Base-by-base conservation (phyloP, 1,140 invertebrate species). In the Mya arenaria region DNA sequence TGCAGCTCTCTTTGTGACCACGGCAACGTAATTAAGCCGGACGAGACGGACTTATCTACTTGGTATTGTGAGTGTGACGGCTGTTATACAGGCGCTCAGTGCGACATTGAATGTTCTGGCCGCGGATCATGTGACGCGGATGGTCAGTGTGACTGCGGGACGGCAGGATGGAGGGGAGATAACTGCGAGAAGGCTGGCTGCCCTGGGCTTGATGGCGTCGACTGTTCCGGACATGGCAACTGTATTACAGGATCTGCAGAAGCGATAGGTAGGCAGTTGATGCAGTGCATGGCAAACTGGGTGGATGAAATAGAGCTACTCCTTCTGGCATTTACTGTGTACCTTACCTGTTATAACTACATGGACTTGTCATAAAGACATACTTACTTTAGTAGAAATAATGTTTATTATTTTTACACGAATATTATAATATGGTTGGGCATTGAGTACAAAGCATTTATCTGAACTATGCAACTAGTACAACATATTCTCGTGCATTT, bases 1-100 rank as follows among this genome's bases (percentile, higher is more conserved):
- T 89, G 88, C 82, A 75, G 85, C 15, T 79, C 82, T n/a, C 80
- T 58, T 3, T 89, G 88, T 83, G 60, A 78, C 15, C 52, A 86
- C 66, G 88, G 88, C 17, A 83, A 72, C 28, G 69, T 87, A 13
- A 66, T 66, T 3, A 66, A 23, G 32, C 39, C 62, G 4, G 62
- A 60, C 44, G 48, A n/a, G n/a, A 63, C 41, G 39, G 82, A 71
- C 25, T 28, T 62, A 41, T 37, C n/a, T 13, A 82, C 55, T 17
- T 66, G 78, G 63, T 48, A 52, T 10, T 86, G 85, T 68, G 15
- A n/a, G 0, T 86, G 85, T 65, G 65, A 85, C 25, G 5, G 37
- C 10, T 86, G 85, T 48, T 84, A 73, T 32, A 73, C 72, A 28
- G 83, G 85, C 4, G 28, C 28, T 39, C 44, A 32, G 4, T 86